Conservation (phyloP, 2,888 invertebrate species). For the Brachyptera putata region DNA sequence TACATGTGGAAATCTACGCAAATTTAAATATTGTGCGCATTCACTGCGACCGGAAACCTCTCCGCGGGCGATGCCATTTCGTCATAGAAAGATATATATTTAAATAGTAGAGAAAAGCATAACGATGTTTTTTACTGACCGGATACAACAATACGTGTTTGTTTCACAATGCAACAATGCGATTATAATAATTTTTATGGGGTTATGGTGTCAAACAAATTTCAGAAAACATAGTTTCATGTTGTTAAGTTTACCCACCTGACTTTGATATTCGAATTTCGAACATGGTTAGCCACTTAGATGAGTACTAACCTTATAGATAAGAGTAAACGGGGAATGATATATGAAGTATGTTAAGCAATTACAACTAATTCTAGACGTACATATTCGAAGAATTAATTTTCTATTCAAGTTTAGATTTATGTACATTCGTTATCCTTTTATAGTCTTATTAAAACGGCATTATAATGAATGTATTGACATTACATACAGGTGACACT, state of each 20-base stretch:
- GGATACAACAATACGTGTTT: slow-evolving; percentile 1
- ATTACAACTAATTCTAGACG: background rate
- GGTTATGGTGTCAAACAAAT: slow-evolving; percentile 12
- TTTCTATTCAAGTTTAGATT: background rate
- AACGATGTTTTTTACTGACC: slow-evolving; percentile 15
- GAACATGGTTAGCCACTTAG: slow-evolving; percentile 15
- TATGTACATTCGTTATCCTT: no score
- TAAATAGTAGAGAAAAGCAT: slow-evolving; percentile 20
- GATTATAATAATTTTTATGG: slow-evolving; percentile 18
- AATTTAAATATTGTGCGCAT: slow-evolving; percentile 1
- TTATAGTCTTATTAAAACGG: no score
- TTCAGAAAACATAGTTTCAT: background rate
- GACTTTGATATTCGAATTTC: background rate
- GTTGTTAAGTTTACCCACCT: background rate
- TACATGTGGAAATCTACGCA: background rate
- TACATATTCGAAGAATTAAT: background rate
- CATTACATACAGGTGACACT: no score
- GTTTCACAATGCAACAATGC: slow-evolving; percentile 8
- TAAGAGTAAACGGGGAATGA: background rate
- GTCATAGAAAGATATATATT: background rate
- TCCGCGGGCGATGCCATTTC: background rate
- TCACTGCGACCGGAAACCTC: background rate
- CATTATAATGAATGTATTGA: no score
- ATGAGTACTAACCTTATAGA: background rate
- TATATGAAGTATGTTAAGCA: background rate